Percentiles rank a stretch among this genome's conserved stretches.
Evolutionary conservation across 1,140 invertebrate genomes (phyloP).

Genomic region (Chelonus insularis): DNA sequence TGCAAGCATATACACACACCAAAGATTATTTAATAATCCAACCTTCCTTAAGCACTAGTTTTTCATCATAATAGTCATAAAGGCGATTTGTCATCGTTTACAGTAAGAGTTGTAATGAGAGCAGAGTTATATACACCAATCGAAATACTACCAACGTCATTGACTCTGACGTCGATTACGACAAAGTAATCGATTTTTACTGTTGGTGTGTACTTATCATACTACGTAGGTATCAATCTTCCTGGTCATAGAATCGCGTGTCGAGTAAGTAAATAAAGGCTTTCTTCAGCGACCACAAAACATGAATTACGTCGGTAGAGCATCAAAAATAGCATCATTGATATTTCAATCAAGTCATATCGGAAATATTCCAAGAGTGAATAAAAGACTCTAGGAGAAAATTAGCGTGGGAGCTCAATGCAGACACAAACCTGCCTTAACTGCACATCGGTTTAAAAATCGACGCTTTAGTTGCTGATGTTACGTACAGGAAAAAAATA

Average conservation of each 20-base stretch:
- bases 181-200: too few species aligned
- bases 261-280: background rate
- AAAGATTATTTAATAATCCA: too few species aligned
- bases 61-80: too few species aligned
- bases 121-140: background rate
- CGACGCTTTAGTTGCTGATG: background rate
- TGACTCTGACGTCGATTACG: background rate
- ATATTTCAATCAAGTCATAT: background rate
- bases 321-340: conserved; percentile 4
- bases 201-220: too few species aligned
- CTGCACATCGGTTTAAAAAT: background rate
- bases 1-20: too few species aligned
- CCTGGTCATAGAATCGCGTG: background rate
- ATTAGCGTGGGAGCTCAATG: background rate
- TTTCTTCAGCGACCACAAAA: background rate
- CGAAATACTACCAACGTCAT: background rate
- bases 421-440: background rate
- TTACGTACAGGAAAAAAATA: background rate
- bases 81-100: background rate
- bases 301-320: background rate
- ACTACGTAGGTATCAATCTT: background rate
- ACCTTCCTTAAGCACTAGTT: too few species aligned
- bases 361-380: background rate
- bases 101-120: background rate
- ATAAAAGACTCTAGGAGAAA: background rate